Evolutionary conservation across 2,113 vertebrate genomes (phyloP).

Genomic region (Crotophaga sulcirostris): DNA sequence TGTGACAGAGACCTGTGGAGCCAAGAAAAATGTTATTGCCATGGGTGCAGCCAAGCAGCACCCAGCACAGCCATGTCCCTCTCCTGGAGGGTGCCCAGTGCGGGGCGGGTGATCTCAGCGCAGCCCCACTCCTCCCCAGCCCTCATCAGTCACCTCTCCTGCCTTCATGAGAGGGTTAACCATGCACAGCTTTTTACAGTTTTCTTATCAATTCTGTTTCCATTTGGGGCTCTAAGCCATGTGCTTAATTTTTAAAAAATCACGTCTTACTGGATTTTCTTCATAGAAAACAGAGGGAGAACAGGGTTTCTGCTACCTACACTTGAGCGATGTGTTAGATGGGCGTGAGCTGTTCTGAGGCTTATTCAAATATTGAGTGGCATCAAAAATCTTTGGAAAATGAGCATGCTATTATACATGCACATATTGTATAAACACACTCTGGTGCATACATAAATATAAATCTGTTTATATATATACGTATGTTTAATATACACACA

Average conservation of each 20-base stretch:
- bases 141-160: neutral
- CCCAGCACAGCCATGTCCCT: too few species aligned
- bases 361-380: neutral
- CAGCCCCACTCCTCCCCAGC: neutral
- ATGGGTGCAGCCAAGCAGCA: accelerated
- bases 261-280: neutral
- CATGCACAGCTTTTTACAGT: too few species aligned
- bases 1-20: conserved; percentile 87
- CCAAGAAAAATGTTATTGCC: accelerated
- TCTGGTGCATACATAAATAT: too few species aligned
- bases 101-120: neutral
- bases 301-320: neutral
- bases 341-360: neutral
- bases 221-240: neutral
- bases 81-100: accelerated
- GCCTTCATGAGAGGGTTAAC: neutral
- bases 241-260: neutral
- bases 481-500: neutral
- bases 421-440: accelerated
- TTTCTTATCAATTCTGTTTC: neutral
- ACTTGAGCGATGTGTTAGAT: neutral
- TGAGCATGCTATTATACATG: neutral
- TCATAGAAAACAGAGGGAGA: too few species aligned
- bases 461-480: too few species aligned
- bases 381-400: neutral